phyloP scores from a whole-genome alignment of 2,797 vertebrate genomes.

The Hydrocynus forskahlii region DNA sequence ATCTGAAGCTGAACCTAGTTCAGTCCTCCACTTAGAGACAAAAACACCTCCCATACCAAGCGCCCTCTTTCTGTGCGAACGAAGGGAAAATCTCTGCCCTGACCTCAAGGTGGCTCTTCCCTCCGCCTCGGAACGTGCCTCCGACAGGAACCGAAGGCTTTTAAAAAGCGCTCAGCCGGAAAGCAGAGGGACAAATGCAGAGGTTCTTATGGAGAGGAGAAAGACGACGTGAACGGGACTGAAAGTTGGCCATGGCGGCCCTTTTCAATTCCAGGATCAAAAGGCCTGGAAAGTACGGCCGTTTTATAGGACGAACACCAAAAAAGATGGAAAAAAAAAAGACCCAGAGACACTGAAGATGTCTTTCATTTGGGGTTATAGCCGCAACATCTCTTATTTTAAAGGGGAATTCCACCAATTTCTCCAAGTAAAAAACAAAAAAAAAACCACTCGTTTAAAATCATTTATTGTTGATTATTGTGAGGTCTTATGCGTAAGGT shows the following conservation, averaged over 20 bases:
- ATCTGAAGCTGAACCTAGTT: neutral
- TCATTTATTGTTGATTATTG: too few relatives aligned
- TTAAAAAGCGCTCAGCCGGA: constrained; percentile 17
- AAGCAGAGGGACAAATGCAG: constrained; percentile 26
- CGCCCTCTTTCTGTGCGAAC: too few relatives aligned
- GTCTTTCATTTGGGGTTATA: neutral
- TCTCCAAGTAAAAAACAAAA: too few relatives aligned
- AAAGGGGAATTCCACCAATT: too few relatives aligned
- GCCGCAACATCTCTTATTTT: neutral
- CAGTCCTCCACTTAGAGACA: neutral
- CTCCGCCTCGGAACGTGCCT: constrained; percentile 2
- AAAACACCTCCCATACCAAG: neutral
- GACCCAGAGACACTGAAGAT: neutral
- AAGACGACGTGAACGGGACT: neutral
- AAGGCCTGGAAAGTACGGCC: neutral
- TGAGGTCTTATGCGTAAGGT: too few relatives aligned
- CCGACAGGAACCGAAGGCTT: constrained; percentile 14
- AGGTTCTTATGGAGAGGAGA: neutral
- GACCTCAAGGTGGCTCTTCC: neutral
- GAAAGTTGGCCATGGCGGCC: constrained; percentile 9
- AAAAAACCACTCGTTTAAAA: too few relatives aligned
- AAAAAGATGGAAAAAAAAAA: neutral
- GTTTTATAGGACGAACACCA: neutral
- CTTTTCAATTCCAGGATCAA: neutral
- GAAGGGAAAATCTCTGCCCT: neutral